phyloP scores from a whole-genome alignment of 2,113 vertebrate species.

The Trichomycterus rosablanca region DNA sequence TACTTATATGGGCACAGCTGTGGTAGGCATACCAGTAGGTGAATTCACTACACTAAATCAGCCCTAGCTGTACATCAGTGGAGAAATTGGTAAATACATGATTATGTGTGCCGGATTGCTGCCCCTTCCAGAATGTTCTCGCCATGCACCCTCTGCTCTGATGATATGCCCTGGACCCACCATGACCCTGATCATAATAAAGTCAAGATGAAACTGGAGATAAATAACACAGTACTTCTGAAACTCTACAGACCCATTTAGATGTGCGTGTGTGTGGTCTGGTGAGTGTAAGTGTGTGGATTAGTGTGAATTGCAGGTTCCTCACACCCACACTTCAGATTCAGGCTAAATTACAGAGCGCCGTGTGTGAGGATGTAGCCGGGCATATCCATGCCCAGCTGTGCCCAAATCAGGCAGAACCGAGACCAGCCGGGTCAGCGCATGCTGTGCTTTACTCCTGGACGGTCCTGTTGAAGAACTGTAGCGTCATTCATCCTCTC shows the following conservation, averaged over 20 bases:
- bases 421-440: neutral
- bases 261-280: conserved; percentile 32
- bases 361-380: conserved; percentile 14
- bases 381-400: neutral
- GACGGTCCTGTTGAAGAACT: neutral
- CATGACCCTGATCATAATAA: too few relatives aligned
- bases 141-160: too few relatives aligned
- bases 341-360: conserved; percentile 43
- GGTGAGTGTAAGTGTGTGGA: conserved; percentile 24
- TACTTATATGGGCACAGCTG: too few relatives aligned
- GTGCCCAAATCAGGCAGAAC: neutral
- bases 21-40: too few relatives aligned
- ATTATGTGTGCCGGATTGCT: too few relatives aligned
- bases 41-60: too few relatives aligned
- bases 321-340: conserved; percentile 31
- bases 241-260: neutral
- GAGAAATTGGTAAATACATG: too few relatives aligned
- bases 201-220: conserved; percentile 2
- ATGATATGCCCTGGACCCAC: too few relatives aligned
- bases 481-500: neutral
- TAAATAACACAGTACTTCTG: neutral
- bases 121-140: too few relatives aligned
- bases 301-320: conserved; percentile 42
- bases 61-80: too few relatives aligned
- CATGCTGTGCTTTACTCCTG: neutral